phyloP scores from a whole-genome alignment of 2,888 invertebrate genomes.

The Eupeodes luniger region DNA sequence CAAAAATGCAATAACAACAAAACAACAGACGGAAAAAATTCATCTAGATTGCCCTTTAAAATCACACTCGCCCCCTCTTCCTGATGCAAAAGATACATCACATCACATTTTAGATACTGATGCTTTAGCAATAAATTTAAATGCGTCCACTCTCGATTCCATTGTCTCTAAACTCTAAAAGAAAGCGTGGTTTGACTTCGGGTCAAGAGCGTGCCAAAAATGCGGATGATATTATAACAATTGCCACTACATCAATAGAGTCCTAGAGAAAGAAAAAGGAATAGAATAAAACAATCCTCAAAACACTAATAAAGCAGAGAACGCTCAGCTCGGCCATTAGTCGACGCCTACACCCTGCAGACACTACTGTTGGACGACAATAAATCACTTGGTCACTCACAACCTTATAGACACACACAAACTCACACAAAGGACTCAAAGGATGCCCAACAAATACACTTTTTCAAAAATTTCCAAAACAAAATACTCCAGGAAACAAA shows the following conservation, averaged over 20 bases:
- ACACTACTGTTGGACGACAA: constrained; percentile 64
- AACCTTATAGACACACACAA: constrained; percentile 17
- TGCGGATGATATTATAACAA: constrained; percentile 62
- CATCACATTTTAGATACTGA: not conserved
- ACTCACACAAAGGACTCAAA: constrained; percentile 53
- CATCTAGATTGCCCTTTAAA: constrained; percentile 50
- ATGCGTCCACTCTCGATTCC: constrained; percentile 43
- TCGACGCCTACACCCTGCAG: constrained; percentile 70
- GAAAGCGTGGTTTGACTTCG: constrained; percentile 58
- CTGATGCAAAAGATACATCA: not conserved
- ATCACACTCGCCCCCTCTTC: constrained; percentile 41
- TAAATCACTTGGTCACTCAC: constrained; percentile 72
- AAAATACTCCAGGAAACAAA: constrained; percentile 60
- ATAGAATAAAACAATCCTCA: constrained; percentile 29
- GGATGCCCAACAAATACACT: constrained; percentile 65
- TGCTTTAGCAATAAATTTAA: constrained; percentile 66
- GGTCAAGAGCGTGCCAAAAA: constrained; percentile 77
- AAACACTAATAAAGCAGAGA: constrained; percentile 34
- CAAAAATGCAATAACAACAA: constrained; percentile 1
- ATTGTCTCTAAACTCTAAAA: not conserved
- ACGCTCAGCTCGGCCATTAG: constrained; percentile 65
- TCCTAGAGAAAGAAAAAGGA: not conserved
- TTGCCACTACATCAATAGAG: constrained; percentile 36
- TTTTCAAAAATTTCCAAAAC: constrained; percentile 69
- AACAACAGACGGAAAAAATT: not conserved